Percentiles rank a stretch among this genome's conserved stretches.
phyloP scores from a whole-genome alignment of 53 echinoderm and acorn worm species.

The Apostichopus leukothele region DNA sequence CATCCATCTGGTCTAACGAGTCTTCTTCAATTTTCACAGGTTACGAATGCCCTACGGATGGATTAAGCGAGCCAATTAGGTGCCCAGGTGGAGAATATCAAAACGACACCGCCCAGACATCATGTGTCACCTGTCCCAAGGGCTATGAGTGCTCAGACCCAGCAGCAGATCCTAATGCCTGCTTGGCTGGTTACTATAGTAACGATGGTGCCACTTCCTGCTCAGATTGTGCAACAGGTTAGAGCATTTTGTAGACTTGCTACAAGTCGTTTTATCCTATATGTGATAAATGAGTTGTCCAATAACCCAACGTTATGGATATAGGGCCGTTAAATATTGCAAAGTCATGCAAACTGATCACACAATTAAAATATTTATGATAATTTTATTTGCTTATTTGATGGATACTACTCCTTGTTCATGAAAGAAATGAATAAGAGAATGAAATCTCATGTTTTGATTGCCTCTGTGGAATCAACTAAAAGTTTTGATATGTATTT shows the following conservation, averaged over 20 bases:
- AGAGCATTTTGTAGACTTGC: background rate
- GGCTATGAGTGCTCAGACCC: conserved; percentile 64
- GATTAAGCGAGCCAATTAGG: conserved; percentile 52
- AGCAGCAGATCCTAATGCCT: conserved; percentile 46
- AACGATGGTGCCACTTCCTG: conserved; percentile 51
- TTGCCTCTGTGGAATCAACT: too few relatives aligned
- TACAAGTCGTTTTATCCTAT: background rate
- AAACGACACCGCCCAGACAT: conserved; percentile 50
- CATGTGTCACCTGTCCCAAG: conserved; percentile 51
- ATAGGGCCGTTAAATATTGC: too few relatives aligned
- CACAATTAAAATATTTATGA: too few relatives aligned
- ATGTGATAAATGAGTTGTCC: background rate
- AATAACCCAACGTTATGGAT: too few relatives aligned
- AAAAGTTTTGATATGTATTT: too few relatives aligned
- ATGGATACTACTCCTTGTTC: too few relatives aligned
- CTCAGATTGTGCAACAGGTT: conserved; percentile 73
- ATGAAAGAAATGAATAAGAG: too few relatives aligned
- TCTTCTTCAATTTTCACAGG: conserved; percentile 44
- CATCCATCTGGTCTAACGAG: too few relatives aligned
- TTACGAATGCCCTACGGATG: conserved; percentile 63
- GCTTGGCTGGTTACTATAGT: conserved; percentile 67
- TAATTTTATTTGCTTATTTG: too few relatives aligned
- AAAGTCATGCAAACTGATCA: too few relatives aligned
- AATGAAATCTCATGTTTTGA: too few relatives aligned
- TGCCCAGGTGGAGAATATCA: conserved; percentile 64